Evolutionary conservation across 2,888 invertebrate genomes (phyloP).

Genomic region (Nomada fabriciana): DNA sequence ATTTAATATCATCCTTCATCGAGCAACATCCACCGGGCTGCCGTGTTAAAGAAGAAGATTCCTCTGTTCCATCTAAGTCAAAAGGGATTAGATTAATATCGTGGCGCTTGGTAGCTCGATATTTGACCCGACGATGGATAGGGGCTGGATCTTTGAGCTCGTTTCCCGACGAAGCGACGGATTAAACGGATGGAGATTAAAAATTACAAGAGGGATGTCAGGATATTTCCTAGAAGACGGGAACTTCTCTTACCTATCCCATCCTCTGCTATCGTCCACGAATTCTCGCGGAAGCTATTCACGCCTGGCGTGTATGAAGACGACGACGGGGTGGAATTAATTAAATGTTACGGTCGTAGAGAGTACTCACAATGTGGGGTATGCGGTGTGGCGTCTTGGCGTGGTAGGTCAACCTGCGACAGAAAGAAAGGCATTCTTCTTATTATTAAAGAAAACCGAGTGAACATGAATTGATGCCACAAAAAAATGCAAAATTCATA

Average conservation of each 20-base stretch:
- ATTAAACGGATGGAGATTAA: slow-evolving; percentile 63
- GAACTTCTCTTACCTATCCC: not conserved
- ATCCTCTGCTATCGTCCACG: not conserved
- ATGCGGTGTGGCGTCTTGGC: slow-evolving; percentile 68
- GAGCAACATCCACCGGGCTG: not conserved
- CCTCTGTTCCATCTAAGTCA: slow-evolving; percentile 31
- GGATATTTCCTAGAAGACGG: slow-evolving; percentile 4
- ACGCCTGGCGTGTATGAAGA: not conserved
- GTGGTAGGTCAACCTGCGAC: slow-evolving; percentile 55
- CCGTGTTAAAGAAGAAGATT: slow-evolving; percentile 13
- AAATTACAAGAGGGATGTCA: slow-evolving; percentile 55
- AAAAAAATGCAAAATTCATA: too few relatives aligned
- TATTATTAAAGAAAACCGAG: too few relatives aligned
- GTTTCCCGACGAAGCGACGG: slow-evolving; percentile 38
- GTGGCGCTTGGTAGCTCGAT: slow-evolving; percentile 52
- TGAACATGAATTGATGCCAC: not conserved
- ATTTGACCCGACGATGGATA: slow-evolving; percentile 33
- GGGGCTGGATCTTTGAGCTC: slow-evolving; percentile 50
- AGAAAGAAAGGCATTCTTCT: slow-evolving; percentile 2
- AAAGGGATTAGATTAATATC: slow-evolving; percentile 58
- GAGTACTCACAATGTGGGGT: slow-evolving; percentile 66
- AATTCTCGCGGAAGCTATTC: slow-evolving; percentile 13
- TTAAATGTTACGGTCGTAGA: slow-evolving; percentile 2
- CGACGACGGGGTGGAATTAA: not conserved
- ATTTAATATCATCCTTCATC: slow-evolving; percentile 27